Conservation (phyloP, 1,140 invertebrate species). For the Venustaconcha ellipsiformis region DNA sequence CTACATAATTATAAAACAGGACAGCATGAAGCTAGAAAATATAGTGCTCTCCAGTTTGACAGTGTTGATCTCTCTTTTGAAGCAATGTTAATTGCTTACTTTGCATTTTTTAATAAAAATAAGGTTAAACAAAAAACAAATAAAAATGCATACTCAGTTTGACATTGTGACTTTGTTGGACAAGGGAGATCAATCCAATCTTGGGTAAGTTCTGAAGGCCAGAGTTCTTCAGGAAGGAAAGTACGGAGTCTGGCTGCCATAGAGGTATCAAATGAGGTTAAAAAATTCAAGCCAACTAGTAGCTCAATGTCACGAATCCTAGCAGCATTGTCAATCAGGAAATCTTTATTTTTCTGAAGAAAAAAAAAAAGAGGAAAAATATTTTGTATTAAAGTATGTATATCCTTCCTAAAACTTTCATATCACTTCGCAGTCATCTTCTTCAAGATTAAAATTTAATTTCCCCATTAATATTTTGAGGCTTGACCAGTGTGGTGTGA, state of each 20-base stretch:
- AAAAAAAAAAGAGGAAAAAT: background rate
- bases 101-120: background rate
- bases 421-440: too few species aligned
- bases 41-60: too few species aligned
- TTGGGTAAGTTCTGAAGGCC: constrained; percentile 24
- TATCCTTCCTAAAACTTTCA: too few species aligned
- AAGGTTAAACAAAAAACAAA: background rate
- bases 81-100: too few species aligned
- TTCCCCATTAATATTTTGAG: too few species aligned
- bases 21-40: too few species aligned
- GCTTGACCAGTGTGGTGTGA: too few species aligned
- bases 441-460: too few species aligned
- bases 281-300: constrained; percentile 54
- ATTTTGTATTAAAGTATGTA: too few species aligned
- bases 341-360: constrained; percentile 37
- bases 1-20: too few species aligned
- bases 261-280: constrained; percentile 32
- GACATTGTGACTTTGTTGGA: constrained; percentile 18
- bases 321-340: constrained; percentile 48
- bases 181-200: constrained; percentile 35
- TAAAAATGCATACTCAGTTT: constrained; percentile 26
- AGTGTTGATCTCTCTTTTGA: too few species aligned
- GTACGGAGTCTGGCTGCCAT: constrained; percentile 37
- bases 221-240: constrained; percentile 39
- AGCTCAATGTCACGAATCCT: constrained; percentile 59